A percentile compares a stretch with the other conserved stretches of the same genome.
Evolutionary conservation across 2,113 vertebrate species (phyloP).

Genomic region (Brachypteracias leptosomus): DNA sequence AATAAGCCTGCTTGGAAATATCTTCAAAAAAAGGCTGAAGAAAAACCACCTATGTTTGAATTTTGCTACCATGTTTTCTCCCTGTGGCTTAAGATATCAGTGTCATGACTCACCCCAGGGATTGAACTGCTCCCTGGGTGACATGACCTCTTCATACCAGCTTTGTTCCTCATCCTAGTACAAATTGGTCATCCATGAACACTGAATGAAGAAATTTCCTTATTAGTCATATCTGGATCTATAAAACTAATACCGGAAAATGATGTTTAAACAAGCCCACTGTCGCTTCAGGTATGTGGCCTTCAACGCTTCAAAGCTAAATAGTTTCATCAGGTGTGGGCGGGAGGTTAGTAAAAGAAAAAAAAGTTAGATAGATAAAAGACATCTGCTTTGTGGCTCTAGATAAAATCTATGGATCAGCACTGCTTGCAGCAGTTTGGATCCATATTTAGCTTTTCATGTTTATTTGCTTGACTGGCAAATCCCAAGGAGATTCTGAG

Average conservation of each 20-base stretch:
- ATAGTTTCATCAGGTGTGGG: constrained; percentile 18
- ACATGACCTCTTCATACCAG: constrained; percentile 37
- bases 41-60: neutral
- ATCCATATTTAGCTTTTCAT: neutral
- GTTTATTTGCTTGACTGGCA: neutral
- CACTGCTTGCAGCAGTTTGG: neutral
- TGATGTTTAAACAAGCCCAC: constrained; percentile 36
- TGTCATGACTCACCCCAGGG: constrained; percentile 38
- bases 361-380: neutral
- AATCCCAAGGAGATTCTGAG: neutral
- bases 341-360: neutral
- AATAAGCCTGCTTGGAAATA: neutral
- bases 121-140: constrained; percentile 13
- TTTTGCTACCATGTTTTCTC: neutral
- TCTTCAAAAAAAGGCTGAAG: neutral
- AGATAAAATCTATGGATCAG: neutral
- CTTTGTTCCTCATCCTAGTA: constrained; percentile 56
- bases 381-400: neutral
- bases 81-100: constrained; percentile 10
- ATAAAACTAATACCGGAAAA: constrained; percentile 40
- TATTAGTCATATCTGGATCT: constrained; percentile 62
- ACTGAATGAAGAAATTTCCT: constrained; percentile 53
- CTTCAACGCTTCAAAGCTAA: neutral
- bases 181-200: constrained; percentile 50
- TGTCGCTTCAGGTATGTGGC: neutral